Conservation (phyloP, 2,797 vertebrate genomes). For the Falco berigora region DNA sequence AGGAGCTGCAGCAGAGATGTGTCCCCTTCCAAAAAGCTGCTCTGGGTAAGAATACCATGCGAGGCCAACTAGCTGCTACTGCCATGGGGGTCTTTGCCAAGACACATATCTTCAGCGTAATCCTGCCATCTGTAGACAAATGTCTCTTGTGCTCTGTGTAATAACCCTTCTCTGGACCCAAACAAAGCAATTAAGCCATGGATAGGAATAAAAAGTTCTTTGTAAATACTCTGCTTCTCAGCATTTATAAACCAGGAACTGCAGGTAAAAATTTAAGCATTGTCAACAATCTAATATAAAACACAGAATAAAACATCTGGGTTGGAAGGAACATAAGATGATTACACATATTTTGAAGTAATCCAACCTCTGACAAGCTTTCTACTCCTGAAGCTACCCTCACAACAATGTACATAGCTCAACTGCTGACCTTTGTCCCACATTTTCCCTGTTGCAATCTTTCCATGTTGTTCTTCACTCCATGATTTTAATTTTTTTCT, state of each 20-base stretch:
- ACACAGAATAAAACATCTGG: background rate
- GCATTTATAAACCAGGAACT: background rate
- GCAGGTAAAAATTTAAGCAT: background rate
- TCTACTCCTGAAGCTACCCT: background rate
- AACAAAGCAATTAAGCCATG: background rate
- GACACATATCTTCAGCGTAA: background rate
- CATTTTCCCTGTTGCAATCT: background rate
- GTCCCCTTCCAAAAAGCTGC: background rate
- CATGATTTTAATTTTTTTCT: background rate
- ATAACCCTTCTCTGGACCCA: background rate
- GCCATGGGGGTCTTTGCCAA: background rate
- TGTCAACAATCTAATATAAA: background rate
- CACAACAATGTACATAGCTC: background rate
- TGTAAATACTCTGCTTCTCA: background rate
- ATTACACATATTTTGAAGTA: background rate
- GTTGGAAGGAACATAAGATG: background rate
- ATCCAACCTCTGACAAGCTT: background rate
- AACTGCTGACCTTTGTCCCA: background rate
- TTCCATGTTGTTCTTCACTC: background rate
- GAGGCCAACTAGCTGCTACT: background rate
- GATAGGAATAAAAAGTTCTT: background rate
- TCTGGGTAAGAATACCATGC: background rate
- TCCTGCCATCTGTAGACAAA: background rate
- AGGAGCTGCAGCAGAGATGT: background rate
- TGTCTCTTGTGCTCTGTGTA: background rate